Conservation (phyloP, 1,140 invertebrate genomes). For the Bombus picipes region DNA sequence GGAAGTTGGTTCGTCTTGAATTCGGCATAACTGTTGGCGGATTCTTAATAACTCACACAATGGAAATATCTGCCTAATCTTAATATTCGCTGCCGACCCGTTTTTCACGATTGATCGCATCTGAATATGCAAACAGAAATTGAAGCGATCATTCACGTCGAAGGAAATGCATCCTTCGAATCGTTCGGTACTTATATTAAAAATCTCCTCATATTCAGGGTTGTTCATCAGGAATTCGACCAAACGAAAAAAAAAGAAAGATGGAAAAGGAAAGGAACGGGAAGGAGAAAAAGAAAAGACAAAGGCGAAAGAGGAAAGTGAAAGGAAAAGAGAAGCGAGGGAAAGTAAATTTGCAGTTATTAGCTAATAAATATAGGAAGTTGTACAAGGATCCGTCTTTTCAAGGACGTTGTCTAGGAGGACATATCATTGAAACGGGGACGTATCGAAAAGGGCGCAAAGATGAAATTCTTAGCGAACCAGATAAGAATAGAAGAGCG, state of each 20-base stretch:
- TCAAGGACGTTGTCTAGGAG: constrained; percentile 36
- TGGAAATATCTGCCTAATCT: constrained; percentile 39
- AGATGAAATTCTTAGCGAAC: constrained; percentile 76
- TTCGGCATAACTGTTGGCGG: constrained; percentile 1
- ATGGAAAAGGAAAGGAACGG: too few species aligned
- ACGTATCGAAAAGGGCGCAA: constrained; percentile 57
- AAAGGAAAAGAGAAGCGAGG: neutral
- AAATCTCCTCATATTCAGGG: constrained; percentile 36
- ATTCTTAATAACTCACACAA: constrained; percentile 62
- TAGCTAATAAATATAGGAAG: constrained; percentile 20
- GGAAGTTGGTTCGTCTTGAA: constrained; percentile 6
- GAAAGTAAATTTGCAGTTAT: constrained; percentile 23
- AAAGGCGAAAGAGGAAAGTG: neutral
- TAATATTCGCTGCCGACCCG: constrained; percentile 39
- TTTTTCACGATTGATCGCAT: constrained; percentile 56
- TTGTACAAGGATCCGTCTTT: constrained; percentile 38
- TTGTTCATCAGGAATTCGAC: constrained; percentile 34
- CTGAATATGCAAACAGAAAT: constrained; percentile 62
- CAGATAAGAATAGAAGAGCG: constrained; percentile 65
- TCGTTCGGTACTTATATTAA: constrained; percentile 58
- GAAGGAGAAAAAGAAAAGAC: neutral
- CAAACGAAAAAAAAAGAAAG: neutral
- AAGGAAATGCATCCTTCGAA: constrained; percentile 42
- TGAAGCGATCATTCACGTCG: constrained; percentile 32
- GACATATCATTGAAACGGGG: constrained; percentile 10